Evolutionary conservation across 2,113 vertebrate genomes (phyloP), one percentile per base, ranked within the genome.

Genomic region (Otolemur garnettii): DNA sequence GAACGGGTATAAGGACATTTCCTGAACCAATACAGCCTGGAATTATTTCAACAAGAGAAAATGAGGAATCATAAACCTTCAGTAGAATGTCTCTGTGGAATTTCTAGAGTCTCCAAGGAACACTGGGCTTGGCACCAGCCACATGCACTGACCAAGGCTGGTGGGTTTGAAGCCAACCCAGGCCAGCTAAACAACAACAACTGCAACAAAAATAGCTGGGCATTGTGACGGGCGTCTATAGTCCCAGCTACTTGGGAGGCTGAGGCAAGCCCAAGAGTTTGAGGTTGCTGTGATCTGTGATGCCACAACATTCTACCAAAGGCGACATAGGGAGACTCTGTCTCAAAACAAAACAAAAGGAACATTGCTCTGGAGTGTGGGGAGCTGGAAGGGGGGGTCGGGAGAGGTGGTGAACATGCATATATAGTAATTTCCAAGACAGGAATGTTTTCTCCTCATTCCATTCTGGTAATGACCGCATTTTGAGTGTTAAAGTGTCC

Each of bases 21-120:
- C 64, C 60, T 93, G 35, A 68, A 9, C 11, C 84, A 28, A 74
- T n/a, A 60, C 24, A 72, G 66, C 28, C 81, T 15, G 55, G 84
- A 69, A 60, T 38, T 87, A 88, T 87, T 86, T 87, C 30, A 74
- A 17, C 7, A 69, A 85, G 64, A 87, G 91, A 87, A 90, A 80
- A 59, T 50, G 30, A 90, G 5, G 22, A 42, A n/a, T 38, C 21
- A 38, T 64, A 86, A 93, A 42, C 35, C 45, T 84, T 50, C 42
- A 28, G 80, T 62, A 35, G 24, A 57, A 90, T 35, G 1, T 82
- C 9, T 11, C 15, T 33, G 33, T 59, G 38, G 59, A 83, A 50
- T 66, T 15, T 88, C 42, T 72, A 50, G 74, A 87, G 74, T 84
- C 17, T 42, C 8, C 1, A 86, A 45, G 5, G 45, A 45, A 45